phyloP scores from a whole-genome alignment of 1,140 invertebrate genomes.

The Drosophila ercepeae region DNA sequence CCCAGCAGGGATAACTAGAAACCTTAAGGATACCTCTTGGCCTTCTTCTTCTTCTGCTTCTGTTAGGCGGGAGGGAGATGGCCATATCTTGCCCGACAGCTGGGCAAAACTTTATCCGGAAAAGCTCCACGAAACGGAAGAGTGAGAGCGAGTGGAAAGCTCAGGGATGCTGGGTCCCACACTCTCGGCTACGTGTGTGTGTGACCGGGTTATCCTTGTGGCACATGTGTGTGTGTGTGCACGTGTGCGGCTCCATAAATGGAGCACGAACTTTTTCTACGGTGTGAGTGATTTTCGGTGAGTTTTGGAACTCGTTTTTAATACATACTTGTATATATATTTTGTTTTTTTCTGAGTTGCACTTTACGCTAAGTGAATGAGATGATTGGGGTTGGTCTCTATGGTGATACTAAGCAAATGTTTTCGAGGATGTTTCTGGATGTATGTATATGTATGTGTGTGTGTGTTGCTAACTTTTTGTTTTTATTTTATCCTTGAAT shows the following conservation, averaged over 20 bases:
- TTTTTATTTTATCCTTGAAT: slow-evolving; percentile 25
- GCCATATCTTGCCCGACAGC: slow-evolving; percentile 30
- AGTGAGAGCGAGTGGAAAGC: slow-evolving; percentile 12
- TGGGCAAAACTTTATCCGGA: slow-evolving; percentile 37
- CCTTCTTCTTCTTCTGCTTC: slow-evolving; percentile 2
- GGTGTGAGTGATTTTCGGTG: slow-evolving; percentile 22
- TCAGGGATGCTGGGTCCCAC: slow-evolving; percentile 41
- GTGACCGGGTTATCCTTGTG: slow-evolving; percentile 57
- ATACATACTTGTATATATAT: too few species aligned
- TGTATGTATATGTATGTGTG: slow-evolving; percentile 8
- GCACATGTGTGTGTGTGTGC: slow-evolving; percentile 15
- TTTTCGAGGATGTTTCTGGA: slow-evolving; percentile 8
- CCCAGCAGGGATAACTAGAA: slow-evolving; percentile 20
- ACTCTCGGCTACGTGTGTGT: slow-evolving; percentile 40
- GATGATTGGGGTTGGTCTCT: slow-evolving; percentile 23
- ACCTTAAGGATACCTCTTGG: slow-evolving; percentile 14
- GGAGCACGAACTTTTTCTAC: slow-evolving; percentile 38
- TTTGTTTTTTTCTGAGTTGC: slow-evolving; percentile 30
- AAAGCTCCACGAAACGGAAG: slow-evolving; percentile 6
- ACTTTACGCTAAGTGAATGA: slow-evolving; percentile 41
- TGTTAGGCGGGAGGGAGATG: slow-evolving; percentile 16
- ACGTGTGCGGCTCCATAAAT: slow-evolving; percentile 30
- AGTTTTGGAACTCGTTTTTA: slow-evolving; percentile 7
- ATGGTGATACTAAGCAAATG: slow-evolving; percentile 28
- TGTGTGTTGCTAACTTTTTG: slow-evolving; percentile 37